Evolutionary conservation across 2,888 invertebrate genomes (phyloP).

Genomic region (Epirrhoe alternata): DNA sequence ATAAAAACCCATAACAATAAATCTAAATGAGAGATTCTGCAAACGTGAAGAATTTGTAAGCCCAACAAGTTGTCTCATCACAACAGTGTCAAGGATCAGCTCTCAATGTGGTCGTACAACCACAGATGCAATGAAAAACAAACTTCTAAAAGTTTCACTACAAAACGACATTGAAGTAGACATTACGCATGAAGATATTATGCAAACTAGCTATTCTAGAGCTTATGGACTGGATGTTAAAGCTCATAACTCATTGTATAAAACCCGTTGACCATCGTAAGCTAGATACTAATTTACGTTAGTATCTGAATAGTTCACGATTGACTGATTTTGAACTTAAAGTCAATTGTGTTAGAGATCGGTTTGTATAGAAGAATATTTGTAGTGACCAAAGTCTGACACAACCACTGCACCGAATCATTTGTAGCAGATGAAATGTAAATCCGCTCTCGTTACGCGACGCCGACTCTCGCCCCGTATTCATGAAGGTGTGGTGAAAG

Average conservation of each 20-base stretch:
- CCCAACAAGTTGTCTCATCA: slow-evolving; percentile 48
- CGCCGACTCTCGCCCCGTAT: slow-evolving; percentile 80
- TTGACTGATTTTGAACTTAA: slow-evolving; percentile 5
- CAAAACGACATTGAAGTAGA: background rate
- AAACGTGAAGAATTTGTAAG: slow-evolving; percentile 36
- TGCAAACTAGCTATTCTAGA: background rate
- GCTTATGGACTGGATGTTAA: background rate
- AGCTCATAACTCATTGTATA: slow-evolving; percentile 1
- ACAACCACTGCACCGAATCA: slow-evolving; percentile 77
- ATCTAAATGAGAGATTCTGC: slow-evolving; percentile 13
- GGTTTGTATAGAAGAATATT: slow-evolving; percentile 12
- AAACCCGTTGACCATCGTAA: background rate
- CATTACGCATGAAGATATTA: background rate
- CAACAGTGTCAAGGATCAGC: slow-evolving; percentile 58
- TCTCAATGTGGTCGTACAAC: slow-evolving; percentile 66
- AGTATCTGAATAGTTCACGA: background rate
- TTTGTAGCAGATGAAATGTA: slow-evolving; percentile 85
- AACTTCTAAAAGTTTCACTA: slow-evolving; percentile 18
- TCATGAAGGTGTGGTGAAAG: slow-evolving; percentile 68
- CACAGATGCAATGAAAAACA: slow-evolving; percentile 41
- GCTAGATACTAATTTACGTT: background rate
- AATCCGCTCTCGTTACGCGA: slow-evolving; percentile 82
- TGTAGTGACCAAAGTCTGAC: slow-evolving; percentile 23
- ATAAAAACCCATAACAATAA: background rate
- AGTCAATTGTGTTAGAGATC: slow-evolving; percentile 5